Evolutionary conservation across 2,888 invertebrate species (phyloP), one percentile per base, ranked within the genome.

Genomic region (Pterostichus niger): DNA sequence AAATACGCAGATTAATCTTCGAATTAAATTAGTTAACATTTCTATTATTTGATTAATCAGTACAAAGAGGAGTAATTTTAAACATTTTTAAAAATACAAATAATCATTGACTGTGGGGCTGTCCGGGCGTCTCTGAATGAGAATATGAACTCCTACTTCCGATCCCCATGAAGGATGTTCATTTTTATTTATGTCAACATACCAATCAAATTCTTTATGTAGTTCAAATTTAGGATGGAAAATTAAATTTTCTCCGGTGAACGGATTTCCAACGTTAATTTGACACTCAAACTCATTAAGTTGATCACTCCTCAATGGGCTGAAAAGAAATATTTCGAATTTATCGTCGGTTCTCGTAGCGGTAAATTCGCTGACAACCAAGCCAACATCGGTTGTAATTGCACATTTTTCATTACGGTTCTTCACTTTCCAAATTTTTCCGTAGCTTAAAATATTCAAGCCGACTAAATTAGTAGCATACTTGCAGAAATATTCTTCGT

Each of bases 241-340:
- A 59, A 24, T 3, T 31, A 5, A 17, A 59, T 11, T 17, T 24
- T 10, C 17, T 11, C 7, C 17, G 10, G 9, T 24, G 11, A 11
- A 10, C 15, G 24, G 24, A 59, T 24, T 59, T 11, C 11, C 17
- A 59, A 59, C 11, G 4, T 59, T 31, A 59, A 59, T 11, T 59
- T 59, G 0, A 31, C 59, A 59, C 0, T 15, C 15, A 59, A 24
- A 59, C 31, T 59, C 31, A 2, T 11, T 24, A 7, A 24, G 24
- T 31, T 59, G 59, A 6, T 24, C 11, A 5, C 59, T 59, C 11
- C 24, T 59, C 4, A 59, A 59, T 6, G 59, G 59, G 11, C 59
- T 59, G 59, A 31, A 59, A 31, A 59, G 24, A 31, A 59, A 59
- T 24, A 59, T 11, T 11, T 59, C 59, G 17, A 59, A 59, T 59